These are phyloP conservation scores for Litoditis marina DNA, from an alignment of 2,888 invertebrate species.

Conservation along the genomic window DNA sequence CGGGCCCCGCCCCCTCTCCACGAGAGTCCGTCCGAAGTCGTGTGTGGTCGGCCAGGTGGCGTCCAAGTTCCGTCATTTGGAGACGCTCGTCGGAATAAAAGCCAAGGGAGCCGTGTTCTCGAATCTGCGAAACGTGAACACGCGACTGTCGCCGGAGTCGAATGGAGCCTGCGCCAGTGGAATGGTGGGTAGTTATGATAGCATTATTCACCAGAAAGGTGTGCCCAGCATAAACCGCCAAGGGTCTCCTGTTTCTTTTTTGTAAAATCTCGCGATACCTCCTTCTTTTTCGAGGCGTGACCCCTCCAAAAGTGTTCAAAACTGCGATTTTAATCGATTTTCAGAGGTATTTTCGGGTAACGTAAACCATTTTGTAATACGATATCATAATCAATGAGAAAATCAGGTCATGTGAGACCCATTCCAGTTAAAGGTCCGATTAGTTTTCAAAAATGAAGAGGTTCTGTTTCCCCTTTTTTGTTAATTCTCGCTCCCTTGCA, in stretches of 20 bases:
- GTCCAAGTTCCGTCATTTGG: constrained; percentile 56
- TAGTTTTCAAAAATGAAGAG: not conserved
- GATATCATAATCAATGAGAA: constrained; percentile 8
- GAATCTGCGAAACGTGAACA: constrained; percentile 56
- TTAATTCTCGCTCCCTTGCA: constrained; percentile 9
- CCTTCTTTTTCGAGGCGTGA: too few species aligned
- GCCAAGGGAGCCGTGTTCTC: constrained; percentile 42
- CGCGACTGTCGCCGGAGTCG: constrained; percentile 51
- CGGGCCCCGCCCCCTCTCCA: not conserved
- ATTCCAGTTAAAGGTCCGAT: not conserved
- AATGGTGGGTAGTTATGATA: too few species aligned
- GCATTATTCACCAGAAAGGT: too few species aligned
- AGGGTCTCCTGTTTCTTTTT: too few species aligned
- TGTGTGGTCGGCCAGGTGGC: constrained; percentile 52
- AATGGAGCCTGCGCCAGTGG: constrained; percentile 42
- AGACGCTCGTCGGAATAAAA: constrained; percentile 37
- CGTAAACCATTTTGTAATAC: constrained; percentile 4
- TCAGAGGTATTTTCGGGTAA: constrained; percentile 13
- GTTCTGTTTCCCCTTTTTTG: not conserved
- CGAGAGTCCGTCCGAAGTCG: constrained; percentile 42
- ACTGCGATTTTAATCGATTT: too few species aligned
- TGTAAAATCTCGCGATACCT: too few species aligned
- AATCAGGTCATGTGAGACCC: too few species aligned
- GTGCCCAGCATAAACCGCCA: too few species aligned
- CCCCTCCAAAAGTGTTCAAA: too few species aligned